Evolutionary conservation across 2,797 vertebrate genomes (phyloP), one percentile per base, ranked within the genome.

Genomic region (Octomys mimax): DNA sequence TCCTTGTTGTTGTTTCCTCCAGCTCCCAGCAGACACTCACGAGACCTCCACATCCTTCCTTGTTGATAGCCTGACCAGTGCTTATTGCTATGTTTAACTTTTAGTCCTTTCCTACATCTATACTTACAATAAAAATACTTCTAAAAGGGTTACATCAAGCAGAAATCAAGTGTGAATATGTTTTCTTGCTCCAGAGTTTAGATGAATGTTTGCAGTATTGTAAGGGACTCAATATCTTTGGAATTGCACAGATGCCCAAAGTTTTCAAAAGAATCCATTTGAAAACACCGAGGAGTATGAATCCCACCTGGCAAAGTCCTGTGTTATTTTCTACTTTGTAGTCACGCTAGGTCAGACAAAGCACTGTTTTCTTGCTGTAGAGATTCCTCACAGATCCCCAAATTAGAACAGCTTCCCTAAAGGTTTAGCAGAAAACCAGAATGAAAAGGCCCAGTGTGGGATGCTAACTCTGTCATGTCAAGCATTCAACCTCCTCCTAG

Each of bases 81-180:
- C 2, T 46, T 24, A 77, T 3, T 81, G 87, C 70, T 82, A 39
- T 77, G 46, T 82, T 87, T 87, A 83, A 61, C 89, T 54, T 93
- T 75, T 33, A 31, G 46, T 90, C 28, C 1, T 66, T 39, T 62
- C 62, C 78, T 75, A 62, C 49, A 26, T 24, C 85, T 83, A 26
- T 79, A 70, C 79, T 96, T 88, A 31, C 73, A n/a, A 70, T 11
- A n/a, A 46, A 59, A 5, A 19, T 0, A 13, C 46, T n/a, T 73
- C 14, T 0, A 39, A 49, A 18, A 95, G 0, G 24, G 57, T 49
- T 10, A 16, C 4, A 5, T 6, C 18, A 13, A 5, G 21, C 9
- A 87, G 39, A 42, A 92, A 10, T 16, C 57, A 57, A 21, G 39
- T 4, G 3, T 9, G 1, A 31, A 0, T 28, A 6, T 42, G 1